These are phyloP conservation scores for Stenotaenia linearis DNA, from an alignment of 2,888 invertebrate species.

Conservation along the genomic window DNA sequence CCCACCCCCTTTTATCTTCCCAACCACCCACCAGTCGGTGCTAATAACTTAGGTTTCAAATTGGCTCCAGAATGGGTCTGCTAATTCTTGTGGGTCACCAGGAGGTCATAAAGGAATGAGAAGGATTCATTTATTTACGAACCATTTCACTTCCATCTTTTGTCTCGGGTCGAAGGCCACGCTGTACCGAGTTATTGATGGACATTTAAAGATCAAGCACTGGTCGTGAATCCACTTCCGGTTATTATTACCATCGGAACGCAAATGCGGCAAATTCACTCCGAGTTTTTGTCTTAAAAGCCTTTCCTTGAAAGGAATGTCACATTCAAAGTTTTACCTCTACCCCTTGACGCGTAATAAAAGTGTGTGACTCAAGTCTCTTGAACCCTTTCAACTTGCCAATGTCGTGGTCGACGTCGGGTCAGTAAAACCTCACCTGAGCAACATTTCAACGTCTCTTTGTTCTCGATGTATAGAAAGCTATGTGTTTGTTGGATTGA, in stretches of 20 bases:
- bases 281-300: neutral
- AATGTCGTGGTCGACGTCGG: neutral
- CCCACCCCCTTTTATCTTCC: neutral
- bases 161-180: neutral
- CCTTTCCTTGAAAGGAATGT: neutral
- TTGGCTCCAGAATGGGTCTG: neutral
- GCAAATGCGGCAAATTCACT: neutral
- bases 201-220: neutral
- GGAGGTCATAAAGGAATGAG: neutral
- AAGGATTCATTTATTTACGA: constrained; percentile 13
- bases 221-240: neutral
- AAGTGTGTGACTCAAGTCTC: constrained; percentile 2
- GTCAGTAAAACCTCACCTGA: constrained; percentile 11
- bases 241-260: neutral
- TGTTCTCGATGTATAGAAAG: neutral
- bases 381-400: neutral
- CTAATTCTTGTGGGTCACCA: constrained; percentile 6
- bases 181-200: neutral
- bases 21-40: neutral
- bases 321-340: neutral
- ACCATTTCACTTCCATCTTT: neutral
- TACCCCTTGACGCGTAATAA: neutral
- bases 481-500: neutral
- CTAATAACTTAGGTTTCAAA: constrained; percentile 2
- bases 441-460: constrained; percentile 10